Evolutionary conservation across 2,888 invertebrate genomes (phyloP), one percentile per base, ranked within the genome.

Genomic region (Drosophila meridiana): DNA sequence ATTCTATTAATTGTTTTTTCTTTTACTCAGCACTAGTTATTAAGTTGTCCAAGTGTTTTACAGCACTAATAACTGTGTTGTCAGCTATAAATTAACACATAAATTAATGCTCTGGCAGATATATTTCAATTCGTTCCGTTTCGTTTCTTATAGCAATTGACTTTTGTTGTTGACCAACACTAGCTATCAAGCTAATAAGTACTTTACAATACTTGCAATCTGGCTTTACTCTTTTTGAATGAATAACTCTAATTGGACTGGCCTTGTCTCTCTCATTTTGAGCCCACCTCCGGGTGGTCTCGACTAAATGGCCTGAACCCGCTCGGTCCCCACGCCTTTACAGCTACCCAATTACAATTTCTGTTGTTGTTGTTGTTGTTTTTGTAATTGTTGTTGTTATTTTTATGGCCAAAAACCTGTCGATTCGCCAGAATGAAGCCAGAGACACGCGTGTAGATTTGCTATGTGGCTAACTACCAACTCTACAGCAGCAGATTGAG

Each of bases 391-490:
- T 48, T 52, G 50, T 34, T 52, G 32, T 3, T 52, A 34, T 20
- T 52, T 52, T 5, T 50, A 50, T 52, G 52, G 36, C 32, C 38
- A 64, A 65, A 75, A 75, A 71, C 74, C 78, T 69, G 65, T 78
- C 70, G 64, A 74, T 81, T 78, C 32, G 68, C 43, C 69, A 76
- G 77, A 78, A 76, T 55, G 56, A 58, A 69, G 57, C 9, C 56
- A 52, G 50, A 63, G 70, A 67, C 67, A 76, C 73, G 66, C 62
- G 69, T 68, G 62, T 63, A 65, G 59, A 59, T 67, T 57, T 71
- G 66, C 20, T 28, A 52, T 58, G 57, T 14, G 59, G 58, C 28
- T 59, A 72, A 60, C 30, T 8, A 32, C 43, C 58, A 70, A 42
- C 61, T 55, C 55, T 48, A 64, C 42, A 55, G 50, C 6, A 28